Evolutionary conservation across 2,113 vertebrate species (phyloP).

Genomic region (Muntiacus reevesi): DNA sequence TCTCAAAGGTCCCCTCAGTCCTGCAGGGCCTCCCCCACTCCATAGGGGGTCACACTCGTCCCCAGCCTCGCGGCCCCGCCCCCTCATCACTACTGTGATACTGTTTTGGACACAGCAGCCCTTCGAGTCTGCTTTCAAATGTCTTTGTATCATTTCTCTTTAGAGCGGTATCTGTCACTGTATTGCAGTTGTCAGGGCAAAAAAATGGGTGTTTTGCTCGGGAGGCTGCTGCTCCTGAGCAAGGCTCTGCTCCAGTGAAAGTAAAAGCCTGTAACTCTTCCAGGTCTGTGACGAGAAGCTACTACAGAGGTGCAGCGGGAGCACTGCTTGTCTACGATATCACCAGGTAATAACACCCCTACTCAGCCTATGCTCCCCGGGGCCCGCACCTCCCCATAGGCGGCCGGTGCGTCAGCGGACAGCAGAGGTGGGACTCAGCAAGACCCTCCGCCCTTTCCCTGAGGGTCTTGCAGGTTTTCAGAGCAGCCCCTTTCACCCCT

Average conservation of each 20-base stretch:
- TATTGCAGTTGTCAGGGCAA: not conserved
- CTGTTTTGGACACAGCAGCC: not conserved
- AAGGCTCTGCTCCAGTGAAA: not conserved
- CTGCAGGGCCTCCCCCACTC: not conserved
- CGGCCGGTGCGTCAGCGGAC: accelerated
- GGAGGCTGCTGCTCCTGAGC: not conserved
- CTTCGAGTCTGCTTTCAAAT: accelerated
- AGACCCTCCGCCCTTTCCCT: not conserved
- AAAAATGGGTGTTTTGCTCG: accelerated
- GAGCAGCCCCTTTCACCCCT: not conserved
- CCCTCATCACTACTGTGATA: accelerated
- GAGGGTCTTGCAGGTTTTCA: not conserved
- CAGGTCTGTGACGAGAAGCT: constrained; percentile 98
- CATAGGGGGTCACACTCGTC: not conserved
- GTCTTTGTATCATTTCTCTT: not conserved
- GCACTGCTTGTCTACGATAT: constrained; percentile 98
- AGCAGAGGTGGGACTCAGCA: not conserved
- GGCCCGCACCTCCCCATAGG: not conserved
- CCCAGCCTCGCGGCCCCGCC: accelerated
- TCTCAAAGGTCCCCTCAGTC: not conserved
- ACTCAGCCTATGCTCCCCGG: accelerated
- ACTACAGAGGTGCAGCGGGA: constrained; percentile 97
- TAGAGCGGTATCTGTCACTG: not conserved
- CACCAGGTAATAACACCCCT: constrained; percentile 88
- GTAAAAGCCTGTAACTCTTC: constrained; percentile 57